Conservation (phyloP, 2,797 vertebrate genomes). For the Falco concolor region DNA sequence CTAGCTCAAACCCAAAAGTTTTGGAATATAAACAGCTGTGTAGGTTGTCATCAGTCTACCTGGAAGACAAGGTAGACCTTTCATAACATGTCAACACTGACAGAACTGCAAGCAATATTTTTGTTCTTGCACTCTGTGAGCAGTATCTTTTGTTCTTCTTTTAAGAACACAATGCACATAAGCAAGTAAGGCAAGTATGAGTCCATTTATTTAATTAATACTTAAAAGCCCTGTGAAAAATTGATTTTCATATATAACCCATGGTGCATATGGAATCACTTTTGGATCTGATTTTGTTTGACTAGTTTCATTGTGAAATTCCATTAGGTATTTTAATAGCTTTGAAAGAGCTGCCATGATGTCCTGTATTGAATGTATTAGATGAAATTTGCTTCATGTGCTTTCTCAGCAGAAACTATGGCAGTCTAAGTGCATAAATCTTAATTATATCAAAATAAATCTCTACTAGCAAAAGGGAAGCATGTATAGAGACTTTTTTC, state of each 20-base stretch:
- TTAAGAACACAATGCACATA: not conserved
- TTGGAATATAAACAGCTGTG: not conserved
- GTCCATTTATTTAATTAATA: conserved; percentile 16
- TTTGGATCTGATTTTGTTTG: not conserved
- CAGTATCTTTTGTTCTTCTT: not conserved
- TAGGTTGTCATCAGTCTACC: not conserved
- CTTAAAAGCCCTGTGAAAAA: not conserved
- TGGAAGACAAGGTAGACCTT: not conserved
- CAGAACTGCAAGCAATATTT: not conserved
- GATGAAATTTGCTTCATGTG: not conserved
- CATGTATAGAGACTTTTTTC: not conserved
- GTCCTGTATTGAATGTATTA: not conserved
- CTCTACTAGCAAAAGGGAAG: not conserved
- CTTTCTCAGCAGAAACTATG: not conserved
- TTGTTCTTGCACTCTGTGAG: not conserved
- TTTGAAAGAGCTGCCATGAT: not conserved
- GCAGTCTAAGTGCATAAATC: not conserved
- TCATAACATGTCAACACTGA: not conserved
- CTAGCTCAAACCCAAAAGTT: not conserved
- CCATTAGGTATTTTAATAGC: conserved; percentile 9
- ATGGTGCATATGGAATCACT: not conserved
- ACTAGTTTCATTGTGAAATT: not conserved
- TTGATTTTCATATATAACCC: not conserved
- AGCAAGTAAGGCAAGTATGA: not conserved
- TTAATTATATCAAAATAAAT: not conserved